Base-by-base conservation (phyloP, 2,113 vertebrate genomes). In the Anas platyrhynchos region DNA sequence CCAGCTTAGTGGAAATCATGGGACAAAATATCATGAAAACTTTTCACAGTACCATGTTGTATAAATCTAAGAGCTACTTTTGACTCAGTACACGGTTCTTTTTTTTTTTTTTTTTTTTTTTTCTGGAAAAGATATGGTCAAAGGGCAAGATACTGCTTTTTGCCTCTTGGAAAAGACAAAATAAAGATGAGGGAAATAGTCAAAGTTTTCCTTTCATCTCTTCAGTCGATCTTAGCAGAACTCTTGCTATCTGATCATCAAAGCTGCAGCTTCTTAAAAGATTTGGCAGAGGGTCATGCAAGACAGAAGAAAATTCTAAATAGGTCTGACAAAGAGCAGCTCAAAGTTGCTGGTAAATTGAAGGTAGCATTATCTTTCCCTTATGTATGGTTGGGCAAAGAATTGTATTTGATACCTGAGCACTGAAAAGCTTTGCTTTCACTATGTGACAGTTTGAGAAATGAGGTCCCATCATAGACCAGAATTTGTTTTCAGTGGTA, bases 141-240 rank as follows among this genome's bases (percentile, higher is more conserved):
- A 94, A 94, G 63, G 75, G 13, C 31, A 91, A 80, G 62, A 29
- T 69, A 25, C 9, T 50, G 4, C 4, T 52, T 94, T 89, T 85
- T 91, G 13, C 6, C 44, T 63, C 43, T 74, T 65, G 43, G 38
- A 66, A 85, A 94, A 91, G 63, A 77, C 26, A 74, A 94, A 95
- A 94, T 77, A 26, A 92, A 71, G 43, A 78, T 59, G 12, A 67
- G 26, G 66, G 86, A 91, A 93, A 86, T 12, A 82, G 32, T 43
- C 62, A 14, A 83, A 85, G 34, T 89, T 89, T 77, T 16, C 75
- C 67, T 94, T 97, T 95, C 55, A 86, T 93, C 67, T 91, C 72
- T 84, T 94, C 83, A 62, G 55, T 84, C 3, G 3, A 29, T 92
- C 41, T 65, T 72, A 86, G 59, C 56, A 91, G 63, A 81, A 38